Percentiles rank a stretch among this genome's conserved stretches.
These are phyloP conservation scores for Tragelaphus imberbis DNA, from an alignment of 2,113 vertebrate genomes.

Conservation along the genomic window DNA sequence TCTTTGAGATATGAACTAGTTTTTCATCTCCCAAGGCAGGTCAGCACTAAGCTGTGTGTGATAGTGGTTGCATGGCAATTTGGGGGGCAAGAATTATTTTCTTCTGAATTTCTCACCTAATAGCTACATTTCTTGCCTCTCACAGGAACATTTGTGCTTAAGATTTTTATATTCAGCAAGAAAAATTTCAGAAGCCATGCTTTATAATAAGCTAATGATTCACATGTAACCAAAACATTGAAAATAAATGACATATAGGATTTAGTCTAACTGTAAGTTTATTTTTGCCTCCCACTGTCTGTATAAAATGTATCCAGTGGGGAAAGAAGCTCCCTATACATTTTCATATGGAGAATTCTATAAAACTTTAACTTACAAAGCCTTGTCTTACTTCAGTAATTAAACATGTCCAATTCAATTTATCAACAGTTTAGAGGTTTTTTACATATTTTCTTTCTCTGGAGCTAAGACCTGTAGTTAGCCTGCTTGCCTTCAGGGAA, in stretches of 20 bases:
- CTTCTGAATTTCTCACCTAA: conserved; percentile 23
- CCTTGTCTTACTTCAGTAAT: neutral
- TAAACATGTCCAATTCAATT: neutral
- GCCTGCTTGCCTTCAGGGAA: neutral
- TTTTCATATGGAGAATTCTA: neutral
- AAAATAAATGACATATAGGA: neutral
- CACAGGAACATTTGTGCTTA: neutral
- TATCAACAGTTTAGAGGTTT: neutral
- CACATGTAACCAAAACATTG: neutral
- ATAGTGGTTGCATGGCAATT: neutral
- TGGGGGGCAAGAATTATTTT: neutral
- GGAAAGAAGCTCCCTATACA: neutral
- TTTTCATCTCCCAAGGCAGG: neutral
- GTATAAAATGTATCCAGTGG: neutral
- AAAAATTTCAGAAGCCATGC: neutral
- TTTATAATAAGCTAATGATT: conserved; percentile 13
- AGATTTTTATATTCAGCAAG: neutral
- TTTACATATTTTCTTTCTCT: neutral
- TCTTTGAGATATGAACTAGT: neutral
- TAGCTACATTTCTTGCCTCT: neutral
- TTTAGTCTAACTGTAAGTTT: neutral
- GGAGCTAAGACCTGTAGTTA: neutral
- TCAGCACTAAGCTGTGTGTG: neutral
- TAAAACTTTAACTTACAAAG: neutral
- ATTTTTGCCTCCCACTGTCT: neutral